A percentile compares a stretch with the other conserved stretches of the same genome.
Evolutionary conservation across 2,113 vertebrate genomes (phyloP).

Genomic region (Gavia stellata): DNA sequence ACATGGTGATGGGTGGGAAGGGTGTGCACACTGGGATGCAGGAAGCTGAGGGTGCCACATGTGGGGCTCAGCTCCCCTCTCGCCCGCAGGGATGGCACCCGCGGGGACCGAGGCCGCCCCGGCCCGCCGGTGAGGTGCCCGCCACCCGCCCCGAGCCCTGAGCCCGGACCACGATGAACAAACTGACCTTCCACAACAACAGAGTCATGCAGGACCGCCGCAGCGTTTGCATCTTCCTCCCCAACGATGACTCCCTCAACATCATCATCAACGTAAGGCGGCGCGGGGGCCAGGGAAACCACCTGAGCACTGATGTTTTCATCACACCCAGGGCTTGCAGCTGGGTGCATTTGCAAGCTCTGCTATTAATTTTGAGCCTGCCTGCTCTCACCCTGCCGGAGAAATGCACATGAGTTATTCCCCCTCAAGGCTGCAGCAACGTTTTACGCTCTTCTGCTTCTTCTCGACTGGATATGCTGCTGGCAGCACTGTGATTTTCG

Average conservation of each 20-base stretch:
- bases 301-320: fast-evolving
- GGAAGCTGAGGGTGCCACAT: not conserved
- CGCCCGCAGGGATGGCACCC: not conserved
- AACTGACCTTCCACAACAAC: constrained; percentile 94
- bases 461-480: fast-evolving
- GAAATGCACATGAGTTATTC: not conserved
- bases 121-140: constrained; percentile 14
- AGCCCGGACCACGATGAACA: constrained; percentile 87
- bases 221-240: constrained; percentile 96
- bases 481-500: not conserved
- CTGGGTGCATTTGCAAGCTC: not conserved
- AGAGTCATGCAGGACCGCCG: constrained; percentile 99
- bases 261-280: constrained; percentile 96
- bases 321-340: fast-evolving
- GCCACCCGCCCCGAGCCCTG: fast-evolving
- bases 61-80: fast-evolving
- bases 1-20: fast-evolving
- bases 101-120: constrained; percentile 1
- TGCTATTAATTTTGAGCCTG: not conserved
- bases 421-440: fast-evolving
- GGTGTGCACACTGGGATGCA: fast-evolving
- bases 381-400: not conserved
- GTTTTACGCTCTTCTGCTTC: not conserved
- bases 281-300: fast-evolving
- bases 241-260: constrained; percentile 94